Conservation (phyloP, 2,888 invertebrate genomes). For the Pristionchus entomophagus region DNA sequence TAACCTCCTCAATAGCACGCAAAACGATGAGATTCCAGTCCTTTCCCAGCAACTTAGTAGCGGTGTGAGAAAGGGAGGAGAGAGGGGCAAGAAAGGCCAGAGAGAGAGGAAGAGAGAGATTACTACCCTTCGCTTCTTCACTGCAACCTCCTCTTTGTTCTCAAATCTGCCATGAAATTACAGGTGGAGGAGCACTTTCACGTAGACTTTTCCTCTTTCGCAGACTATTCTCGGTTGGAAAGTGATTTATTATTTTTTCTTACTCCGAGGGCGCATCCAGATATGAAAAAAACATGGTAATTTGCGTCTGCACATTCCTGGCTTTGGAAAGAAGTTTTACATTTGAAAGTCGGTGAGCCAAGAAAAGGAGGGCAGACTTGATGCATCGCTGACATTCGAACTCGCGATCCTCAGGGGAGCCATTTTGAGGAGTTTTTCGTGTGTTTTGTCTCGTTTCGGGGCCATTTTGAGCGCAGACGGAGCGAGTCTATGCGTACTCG, state of each 20-base stretch:
- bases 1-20: too few relatives aligned
- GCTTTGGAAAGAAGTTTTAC: too few relatives aligned
- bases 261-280: too few relatives aligned
- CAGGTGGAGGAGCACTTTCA: too few relatives aligned
- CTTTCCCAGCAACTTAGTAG: conserved; percentile 40
- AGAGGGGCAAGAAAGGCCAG: background rate
- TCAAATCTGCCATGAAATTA: background rate
- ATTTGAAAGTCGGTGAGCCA: too few relatives aligned
- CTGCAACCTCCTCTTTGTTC: background rate
- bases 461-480: background rate
- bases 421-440: background rate
- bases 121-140: background rate
- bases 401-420: conserved; percentile 20
- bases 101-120: conserved; percentile 7
- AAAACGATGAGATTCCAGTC: background rate
- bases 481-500: background rate
- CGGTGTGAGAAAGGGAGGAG: conserved; percentile 2
- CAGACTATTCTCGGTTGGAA: too few relatives aligned
- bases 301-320: too few relatives aligned
- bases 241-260: too few relatives aligned
- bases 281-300: too few relatives aligned
- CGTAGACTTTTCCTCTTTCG: too few relatives aligned
- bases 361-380: too few relatives aligned
- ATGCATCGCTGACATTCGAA: conserved; percentile 39
- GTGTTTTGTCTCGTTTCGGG: background rate